Evolutionary conservation across 2,113 vertebrate genomes (phyloP).

Genomic region (Maccullochella peelii): DNA sequence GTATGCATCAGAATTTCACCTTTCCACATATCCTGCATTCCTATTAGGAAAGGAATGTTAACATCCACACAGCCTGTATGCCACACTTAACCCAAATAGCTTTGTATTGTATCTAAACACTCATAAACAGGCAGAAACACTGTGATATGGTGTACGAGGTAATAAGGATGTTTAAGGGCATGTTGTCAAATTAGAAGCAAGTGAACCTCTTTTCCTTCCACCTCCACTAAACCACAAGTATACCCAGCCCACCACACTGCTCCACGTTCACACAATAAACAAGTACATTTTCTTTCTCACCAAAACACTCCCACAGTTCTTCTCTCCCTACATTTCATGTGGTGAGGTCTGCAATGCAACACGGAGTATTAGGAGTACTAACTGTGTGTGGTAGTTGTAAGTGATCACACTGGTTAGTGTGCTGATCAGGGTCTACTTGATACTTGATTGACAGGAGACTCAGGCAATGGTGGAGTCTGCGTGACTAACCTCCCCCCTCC

Average conservation of each 20-base stretch:
- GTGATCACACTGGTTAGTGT: too few relatives aligned
- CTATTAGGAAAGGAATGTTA: background rate
- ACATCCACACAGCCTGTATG: background rate
- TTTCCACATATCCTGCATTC: background rate
- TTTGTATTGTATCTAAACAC: conserved; percentile 5
- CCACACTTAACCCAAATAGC: background rate
- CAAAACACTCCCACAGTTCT: conserved; percentile 31
- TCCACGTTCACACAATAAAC: conserved; percentile 32
- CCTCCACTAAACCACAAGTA: conserved; percentile 44
- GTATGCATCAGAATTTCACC: background rate
- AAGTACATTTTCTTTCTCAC: conserved; percentile 8
- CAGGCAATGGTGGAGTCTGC: too few relatives aligned
- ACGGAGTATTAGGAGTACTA: too few relatives aligned
- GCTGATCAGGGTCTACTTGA: too few relatives aligned
- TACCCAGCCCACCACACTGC: conserved; percentile 14
- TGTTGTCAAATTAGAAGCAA: conserved; percentile 39
- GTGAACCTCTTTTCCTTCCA: conserved; percentile 20
- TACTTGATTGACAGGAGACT: too few relatives aligned
- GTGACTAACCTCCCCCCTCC: too few relatives aligned
- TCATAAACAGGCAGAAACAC: conserved; percentile 22
- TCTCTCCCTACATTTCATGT: background rate
- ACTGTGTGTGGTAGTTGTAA: too few relatives aligned
- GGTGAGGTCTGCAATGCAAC: too few relatives aligned
- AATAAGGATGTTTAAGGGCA: conserved; percentile 28
- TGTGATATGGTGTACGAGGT: conserved; percentile 1